Percentiles rank a stretch among this genome's conserved stretches.
Evolutionary conservation across 2,113 vertebrate species (phyloP).

Genomic region (Megaceryle maxima): DNA sequence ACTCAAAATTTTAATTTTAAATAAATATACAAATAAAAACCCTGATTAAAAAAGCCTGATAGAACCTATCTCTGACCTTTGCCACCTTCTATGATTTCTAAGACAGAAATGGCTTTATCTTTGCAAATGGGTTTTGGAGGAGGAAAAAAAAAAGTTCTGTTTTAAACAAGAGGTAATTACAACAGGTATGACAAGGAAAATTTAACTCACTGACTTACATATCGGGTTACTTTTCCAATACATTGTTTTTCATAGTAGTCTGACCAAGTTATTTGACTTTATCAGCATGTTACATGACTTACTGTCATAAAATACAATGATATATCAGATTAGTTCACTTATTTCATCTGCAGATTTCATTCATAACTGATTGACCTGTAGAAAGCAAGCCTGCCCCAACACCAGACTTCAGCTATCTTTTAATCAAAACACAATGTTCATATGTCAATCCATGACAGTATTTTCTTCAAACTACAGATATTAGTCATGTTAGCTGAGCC

Average conservation of each 20-base stretch:
- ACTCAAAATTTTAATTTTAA: not conserved
- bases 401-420: not conserved
- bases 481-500: not conserved
- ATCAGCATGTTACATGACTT: not conserved
- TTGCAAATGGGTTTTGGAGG: not conserved
- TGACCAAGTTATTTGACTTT: slow-evolving; percentile 19
- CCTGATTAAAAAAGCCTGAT: not conserved
- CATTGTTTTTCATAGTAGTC: not conserved
- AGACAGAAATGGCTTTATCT: not conserved
- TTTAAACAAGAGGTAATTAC: not conserved
- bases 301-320: not conserved
- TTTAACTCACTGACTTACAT: not conserved
- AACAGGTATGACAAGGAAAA: not conserved
- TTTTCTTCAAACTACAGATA: not conserved
- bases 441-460: not conserved
- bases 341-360: slow-evolving; percentile 43
- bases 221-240: not conserved
- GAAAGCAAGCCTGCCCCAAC: not conserved
- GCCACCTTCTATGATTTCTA: not conserved
- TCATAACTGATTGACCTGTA: not conserved
- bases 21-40: not conserved
- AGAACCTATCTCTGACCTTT: not conserved
- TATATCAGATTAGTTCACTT: not conserved
- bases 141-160: not conserved
- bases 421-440: not conserved